phyloP scores from a whole-genome alignment of 2,888 invertebrate species.

The Sericinus montela region DNA sequence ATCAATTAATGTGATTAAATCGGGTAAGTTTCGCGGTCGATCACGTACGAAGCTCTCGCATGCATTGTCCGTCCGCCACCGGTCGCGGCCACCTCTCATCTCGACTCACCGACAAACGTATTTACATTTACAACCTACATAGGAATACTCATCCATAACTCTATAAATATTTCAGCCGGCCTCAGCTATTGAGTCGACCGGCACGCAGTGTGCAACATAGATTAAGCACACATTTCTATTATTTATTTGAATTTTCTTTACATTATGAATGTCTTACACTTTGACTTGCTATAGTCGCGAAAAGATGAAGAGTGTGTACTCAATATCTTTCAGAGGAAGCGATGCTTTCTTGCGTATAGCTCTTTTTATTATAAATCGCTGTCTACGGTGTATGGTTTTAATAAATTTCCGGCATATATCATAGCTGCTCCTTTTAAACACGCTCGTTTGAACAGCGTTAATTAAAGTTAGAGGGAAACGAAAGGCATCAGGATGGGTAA shows the following conservation, averaged over 20 bases:
- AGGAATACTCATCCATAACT: background rate
- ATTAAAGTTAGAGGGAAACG: conserved; percentile 40
- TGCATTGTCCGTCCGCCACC: conserved; percentile 35
- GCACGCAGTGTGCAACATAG: conserved; percentile 12
- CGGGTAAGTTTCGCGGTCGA: conserved; percentile 58
- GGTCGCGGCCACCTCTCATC: conserved; percentile 19
- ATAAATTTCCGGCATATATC: conserved; percentile 49
- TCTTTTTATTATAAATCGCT: conserved; percentile 41
- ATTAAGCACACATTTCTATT: conserved; percentile 21
- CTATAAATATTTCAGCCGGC: conserved; percentile 13
- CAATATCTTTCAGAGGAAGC: conserved; percentile 10
- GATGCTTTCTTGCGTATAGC: conserved; percentile 22
- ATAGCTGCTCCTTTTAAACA: conserved; percentile 38
- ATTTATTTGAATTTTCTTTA: conserved; percentile 20
- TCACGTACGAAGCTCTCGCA: conserved; percentile 57
- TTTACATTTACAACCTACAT: conserved; percentile 20
- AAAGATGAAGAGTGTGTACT: conserved; percentile 12
- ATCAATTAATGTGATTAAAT: conserved; percentile 72
- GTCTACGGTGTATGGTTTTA: conserved; percentile 38
- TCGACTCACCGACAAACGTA: conserved; percentile 19
- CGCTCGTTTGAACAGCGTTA: conserved; percentile 47
- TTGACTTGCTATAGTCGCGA: conserved; percentile 9
- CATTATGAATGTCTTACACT: conserved; percentile 12
- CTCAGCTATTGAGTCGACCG: conserved; percentile 2
- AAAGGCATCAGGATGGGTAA: conserved; percentile 25